These are phyloP conservation scores for Apamea epomidion DNA, from an alignment of 2,888 invertebrate species.

Conservation along the genomic window DNA sequence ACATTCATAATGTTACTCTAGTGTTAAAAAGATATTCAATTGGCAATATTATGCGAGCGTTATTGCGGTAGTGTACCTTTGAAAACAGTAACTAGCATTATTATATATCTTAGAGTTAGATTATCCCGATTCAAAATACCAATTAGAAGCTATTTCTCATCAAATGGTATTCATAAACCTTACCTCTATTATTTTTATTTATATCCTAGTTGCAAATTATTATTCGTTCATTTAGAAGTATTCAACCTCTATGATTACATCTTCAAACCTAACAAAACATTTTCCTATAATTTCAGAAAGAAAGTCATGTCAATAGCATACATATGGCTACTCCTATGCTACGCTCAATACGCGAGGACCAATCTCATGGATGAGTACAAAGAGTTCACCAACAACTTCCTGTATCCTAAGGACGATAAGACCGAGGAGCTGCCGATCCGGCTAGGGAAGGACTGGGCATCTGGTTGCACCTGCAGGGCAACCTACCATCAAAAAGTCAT, in stretches of 20 bases:
- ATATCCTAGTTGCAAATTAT: neutral
- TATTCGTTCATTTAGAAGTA: neutral
- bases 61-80: neutral
- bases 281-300: conserved; percentile 40
- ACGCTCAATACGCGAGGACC: conserved; percentile 78
- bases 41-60: neutral
- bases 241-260: neutral
- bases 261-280: neutral
- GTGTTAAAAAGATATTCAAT: no score
- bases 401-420: conserved; percentile 73
- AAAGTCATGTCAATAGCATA: conserved; percentile 77
- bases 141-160: neutral
- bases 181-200: no score
- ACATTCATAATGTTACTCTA: no score
- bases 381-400: conserved; percentile 73
- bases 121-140: neutral
- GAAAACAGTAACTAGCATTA: neutral
- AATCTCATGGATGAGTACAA: conserved; percentile 81
- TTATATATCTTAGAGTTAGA: neutral
- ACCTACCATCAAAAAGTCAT: conserved; percentile 75
- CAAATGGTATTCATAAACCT: neutral
- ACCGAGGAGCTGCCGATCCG: conserved; percentile 78
- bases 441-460: conserved; percentile 78
- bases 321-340: conserved; percentile 84
- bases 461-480: conserved; percentile 89